Conservation (phyloP, 2,113 vertebrate genomes). For the Vimba vimba region DNA sequence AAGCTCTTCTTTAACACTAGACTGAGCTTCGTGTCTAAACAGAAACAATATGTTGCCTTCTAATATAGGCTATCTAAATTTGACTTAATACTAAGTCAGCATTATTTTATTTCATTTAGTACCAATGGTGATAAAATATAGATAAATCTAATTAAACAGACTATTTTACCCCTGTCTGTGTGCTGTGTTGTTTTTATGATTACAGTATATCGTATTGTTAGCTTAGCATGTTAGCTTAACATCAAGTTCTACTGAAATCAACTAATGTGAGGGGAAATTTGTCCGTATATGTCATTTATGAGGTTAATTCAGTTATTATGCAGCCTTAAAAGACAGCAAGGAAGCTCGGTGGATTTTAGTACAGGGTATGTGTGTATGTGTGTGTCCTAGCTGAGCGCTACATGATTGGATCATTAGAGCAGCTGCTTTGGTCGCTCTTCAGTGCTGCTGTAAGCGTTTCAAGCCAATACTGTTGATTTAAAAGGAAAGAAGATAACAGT, state of each 20-base stretch:
- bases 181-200: background rate
- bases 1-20: background rate
- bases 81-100: background rate
- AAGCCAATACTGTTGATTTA: background rate
- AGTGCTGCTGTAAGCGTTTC: background rate
- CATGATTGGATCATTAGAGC: background rate
- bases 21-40: background rate
- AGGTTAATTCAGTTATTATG: no score
- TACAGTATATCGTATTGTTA: background rate
- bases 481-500: background rate
- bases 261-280: background rate
- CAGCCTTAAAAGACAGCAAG: no score
- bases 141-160: background rate
- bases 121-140: background rate
- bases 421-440: background rate
- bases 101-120: background rate
- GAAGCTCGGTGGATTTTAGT: no score
- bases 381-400: background rate
- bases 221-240: background rate
- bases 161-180: background rate
- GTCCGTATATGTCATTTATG: no score
- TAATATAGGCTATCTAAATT: background rate
- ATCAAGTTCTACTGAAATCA: background rate
- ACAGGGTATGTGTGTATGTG: background rate
- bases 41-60: background rate